Evolutionary conservation across 2,113 vertebrate genomes (phyloP).

Genomic region (Fulica atra): DNA sequence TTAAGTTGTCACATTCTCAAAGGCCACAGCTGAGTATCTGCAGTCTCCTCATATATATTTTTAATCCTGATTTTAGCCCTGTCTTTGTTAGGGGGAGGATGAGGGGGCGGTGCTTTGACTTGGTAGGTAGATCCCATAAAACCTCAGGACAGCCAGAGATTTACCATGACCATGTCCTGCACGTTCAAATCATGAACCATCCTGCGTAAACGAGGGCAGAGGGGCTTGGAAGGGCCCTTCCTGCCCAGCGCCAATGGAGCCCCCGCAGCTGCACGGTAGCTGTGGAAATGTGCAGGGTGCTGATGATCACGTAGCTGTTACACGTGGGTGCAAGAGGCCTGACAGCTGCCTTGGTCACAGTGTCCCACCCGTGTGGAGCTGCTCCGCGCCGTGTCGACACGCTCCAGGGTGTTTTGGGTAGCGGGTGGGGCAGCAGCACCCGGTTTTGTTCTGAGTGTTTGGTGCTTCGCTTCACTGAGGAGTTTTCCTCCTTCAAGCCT

Average conservation of each 20-base stretch:
- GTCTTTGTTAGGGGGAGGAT: not conserved
- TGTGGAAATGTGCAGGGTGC: not conserved
- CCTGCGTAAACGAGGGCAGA: not conserved
- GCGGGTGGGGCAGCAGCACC: not conserved
- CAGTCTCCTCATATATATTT: not conserved
- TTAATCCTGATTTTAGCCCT: not conserved
- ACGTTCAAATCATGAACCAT: not conserved
- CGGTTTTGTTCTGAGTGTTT: not conserved
- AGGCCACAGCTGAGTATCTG: not conserved
- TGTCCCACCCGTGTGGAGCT: not conserved
- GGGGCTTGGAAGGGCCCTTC: not conserved
- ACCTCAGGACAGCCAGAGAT: not conserved
- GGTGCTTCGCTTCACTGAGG: not conserved
- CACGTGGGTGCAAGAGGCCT: not conserved
- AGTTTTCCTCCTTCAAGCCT: not conserved
- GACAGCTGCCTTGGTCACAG: not conserved
- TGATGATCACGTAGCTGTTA: not conserved
- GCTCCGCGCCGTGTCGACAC: fast-evolving
- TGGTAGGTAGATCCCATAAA: not conserved
- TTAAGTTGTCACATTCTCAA: not conserved
- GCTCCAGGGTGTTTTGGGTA: not conserved
- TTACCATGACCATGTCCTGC: not conserved
- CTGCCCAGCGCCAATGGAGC: not conserved
- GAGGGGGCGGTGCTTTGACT: not conserved
- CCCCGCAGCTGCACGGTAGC: not conserved